A percentile compares a stretch with the other conserved stretches of the same genome.
Conservation (phyloP, 2,888 invertebrate genomes). For the Mythimna pallens region DNA sequence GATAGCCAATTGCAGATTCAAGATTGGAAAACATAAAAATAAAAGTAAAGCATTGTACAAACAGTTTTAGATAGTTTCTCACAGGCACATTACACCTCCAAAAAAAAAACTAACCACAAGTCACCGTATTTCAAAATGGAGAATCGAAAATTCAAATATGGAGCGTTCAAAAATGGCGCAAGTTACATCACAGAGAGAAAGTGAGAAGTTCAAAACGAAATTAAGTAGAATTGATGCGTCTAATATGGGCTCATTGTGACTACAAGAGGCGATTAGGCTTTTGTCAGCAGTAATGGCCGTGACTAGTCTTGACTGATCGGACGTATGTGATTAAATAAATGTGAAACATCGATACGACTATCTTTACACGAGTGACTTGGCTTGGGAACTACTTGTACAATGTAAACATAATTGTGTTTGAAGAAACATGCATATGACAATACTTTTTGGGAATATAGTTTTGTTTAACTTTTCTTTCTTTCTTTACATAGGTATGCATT, state of each 20-base stretch:
- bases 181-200: conserved; percentile 70
- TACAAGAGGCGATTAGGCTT: conserved; percentile 67
- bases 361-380: conserved; percentile 38
- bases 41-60: neutral
- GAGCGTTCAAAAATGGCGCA: conserved; percentile 63
- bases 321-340: conserved; percentile 58
- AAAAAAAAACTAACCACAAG: conserved; percentile 19
- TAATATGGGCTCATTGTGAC: conserved; percentile 72
- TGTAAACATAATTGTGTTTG: neutral
- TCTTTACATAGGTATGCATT: too few species aligned
- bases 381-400: neutral
- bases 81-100: neutral
- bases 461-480: too few species aligned
- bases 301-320: conserved; percentile 43
- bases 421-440: neutral
- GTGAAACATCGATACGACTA: conserved; percentile 53
- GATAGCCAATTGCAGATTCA: too few species aligned
- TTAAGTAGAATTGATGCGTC: conserved; percentile 76
- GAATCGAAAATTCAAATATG: conserved; percentile 65
- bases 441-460: neutral
- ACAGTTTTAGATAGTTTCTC: neutral
- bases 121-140: conserved; percentile 48
- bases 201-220: conserved; percentile 71
- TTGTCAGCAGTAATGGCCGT: conserved; percentile 63
- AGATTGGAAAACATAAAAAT: too few species aligned